These are phyloP conservation scores for Semaprochilodus insignis DNA, from an alignment of 2,797 vertebrate genomes.

Conservation along the genomic window DNA sequence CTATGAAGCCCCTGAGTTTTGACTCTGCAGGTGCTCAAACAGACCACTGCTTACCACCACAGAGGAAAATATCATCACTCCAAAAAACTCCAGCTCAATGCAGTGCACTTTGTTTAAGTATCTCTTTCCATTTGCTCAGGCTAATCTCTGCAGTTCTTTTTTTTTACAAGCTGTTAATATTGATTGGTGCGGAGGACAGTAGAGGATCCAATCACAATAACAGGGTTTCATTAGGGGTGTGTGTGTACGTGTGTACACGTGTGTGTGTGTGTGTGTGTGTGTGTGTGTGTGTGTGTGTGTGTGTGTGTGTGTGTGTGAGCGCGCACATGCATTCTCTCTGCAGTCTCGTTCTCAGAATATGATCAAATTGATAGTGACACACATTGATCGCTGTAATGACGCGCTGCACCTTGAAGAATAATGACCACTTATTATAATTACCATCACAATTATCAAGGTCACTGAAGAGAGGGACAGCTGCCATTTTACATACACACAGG, in stretches of 20 bases:
- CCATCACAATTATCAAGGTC: slow-evolving; percentile 83
- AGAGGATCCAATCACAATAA: slow-evolving; percentile 82
- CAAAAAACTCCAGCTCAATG: slow-evolving; percentile 43
- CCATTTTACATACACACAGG: slow-evolving; percentile 63
- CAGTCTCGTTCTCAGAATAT: slow-evolving; percentile 71
- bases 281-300: slow-evolving; percentile 58
- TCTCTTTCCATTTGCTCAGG: slow-evolving; percentile 72
- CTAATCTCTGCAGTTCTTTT: slow-evolving; percentile 73
- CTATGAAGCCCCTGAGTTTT: slow-evolving; percentile 41
- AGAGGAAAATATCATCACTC: slow-evolving; percentile 1
- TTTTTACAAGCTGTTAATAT: slow-evolving; percentile 84
- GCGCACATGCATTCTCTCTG: slow-evolving; percentile 66
- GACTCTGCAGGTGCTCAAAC: not conserved
- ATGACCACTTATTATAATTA: slow-evolving; percentile 86
- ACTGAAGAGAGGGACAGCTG: slow-evolving; percentile 72
- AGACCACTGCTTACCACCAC: slow-evolving; percentile 6
- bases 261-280: slow-evolving; percentile 13
- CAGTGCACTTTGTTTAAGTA: slow-evolving; percentile 76
- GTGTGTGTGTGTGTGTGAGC: slow-evolving; percentile 7
- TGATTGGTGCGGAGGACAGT: slow-evolving; percentile 74
- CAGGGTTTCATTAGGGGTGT: slow-evolving; percentile 79
- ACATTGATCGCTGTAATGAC: slow-evolving; percentile 84
- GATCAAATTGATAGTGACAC: slow-evolving; percentile 84
- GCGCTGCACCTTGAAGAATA: slow-evolving; percentile 82
- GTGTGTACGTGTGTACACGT: slow-evolving; percentile 55